Evolutionary conservation across 2,797 vertebrate genomes (phyloP).

Genomic region (Anguilla obscura): DNA sequence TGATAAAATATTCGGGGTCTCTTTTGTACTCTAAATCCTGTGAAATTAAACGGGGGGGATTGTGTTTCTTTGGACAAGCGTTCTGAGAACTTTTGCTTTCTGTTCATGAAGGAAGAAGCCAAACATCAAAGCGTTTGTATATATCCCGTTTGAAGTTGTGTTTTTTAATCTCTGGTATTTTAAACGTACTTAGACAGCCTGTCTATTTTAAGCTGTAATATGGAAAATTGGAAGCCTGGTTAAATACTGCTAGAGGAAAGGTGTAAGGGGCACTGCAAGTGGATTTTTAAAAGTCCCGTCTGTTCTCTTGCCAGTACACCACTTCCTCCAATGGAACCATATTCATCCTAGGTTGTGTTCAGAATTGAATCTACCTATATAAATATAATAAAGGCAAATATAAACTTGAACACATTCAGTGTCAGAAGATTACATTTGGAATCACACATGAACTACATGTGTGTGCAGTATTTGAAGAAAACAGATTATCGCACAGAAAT

Average conservation of each 20-base stretch:
- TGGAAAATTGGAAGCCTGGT: not conserved
- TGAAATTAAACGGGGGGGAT: constrained; percentile 46
- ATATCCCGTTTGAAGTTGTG: constrained; percentile 56
- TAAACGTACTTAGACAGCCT: constrained; percentile 41
- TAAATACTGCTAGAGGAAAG: not conserved
- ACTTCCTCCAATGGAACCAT: not conserved
- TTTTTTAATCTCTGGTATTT: constrained; percentile 41
- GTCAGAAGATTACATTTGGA: not conserved
- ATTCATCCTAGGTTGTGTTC: not conserved
- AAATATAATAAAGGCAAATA: not conserved
- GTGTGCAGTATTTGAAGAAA: not conserved
- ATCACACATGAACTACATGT: not conserved
- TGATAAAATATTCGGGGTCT: constrained; percentile 39
- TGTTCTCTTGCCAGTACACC: not conserved
- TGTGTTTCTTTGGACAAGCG: constrained; percentile 45
- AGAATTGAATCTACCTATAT: not conserved
- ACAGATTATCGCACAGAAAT: not conserved
- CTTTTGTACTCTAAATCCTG: constrained; percentile 48
- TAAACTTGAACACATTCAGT: not conserved
- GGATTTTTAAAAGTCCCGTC: not conserved
- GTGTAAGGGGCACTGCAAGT: not conserved
- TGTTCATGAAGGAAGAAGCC: constrained; percentile 51
- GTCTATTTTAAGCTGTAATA: constrained; percentile 21
- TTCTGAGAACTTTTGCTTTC: constrained; percentile 47
- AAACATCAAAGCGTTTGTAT: constrained; percentile 61